Conservation (phyloP, 2,888 invertebrate genomes). For the Griposia aprilina region DNA sequence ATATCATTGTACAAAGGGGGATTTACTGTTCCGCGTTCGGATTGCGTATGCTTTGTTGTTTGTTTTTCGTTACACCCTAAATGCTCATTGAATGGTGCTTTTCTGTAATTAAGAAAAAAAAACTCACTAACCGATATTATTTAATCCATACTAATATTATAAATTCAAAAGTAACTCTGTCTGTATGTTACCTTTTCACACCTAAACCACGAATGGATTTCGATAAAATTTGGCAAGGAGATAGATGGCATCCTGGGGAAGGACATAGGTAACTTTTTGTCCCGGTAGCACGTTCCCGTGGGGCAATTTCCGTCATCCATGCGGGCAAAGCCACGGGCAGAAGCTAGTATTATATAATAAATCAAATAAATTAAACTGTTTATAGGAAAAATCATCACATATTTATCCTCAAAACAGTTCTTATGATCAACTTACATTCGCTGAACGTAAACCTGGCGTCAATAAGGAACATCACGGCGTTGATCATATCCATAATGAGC, state of each 20-base stretch:
- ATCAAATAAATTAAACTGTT: not conserved
- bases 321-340: too few relatives aligned
- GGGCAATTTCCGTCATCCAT: too few relatives aligned
- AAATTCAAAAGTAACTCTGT: too few relatives aligned
- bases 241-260: too few relatives aligned
- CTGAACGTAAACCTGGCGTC: constrained; percentile 74
- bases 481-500: constrained; percentile 75
- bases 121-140: not conserved
- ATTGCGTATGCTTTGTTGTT: constrained; percentile 17
- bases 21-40: constrained; percentile 23
- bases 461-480: constrained; percentile 74
- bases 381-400: not conserved
- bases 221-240: too few relatives aligned
- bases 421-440: constrained; percentile 73
- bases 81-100: not conserved
- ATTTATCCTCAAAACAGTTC: not conserved
- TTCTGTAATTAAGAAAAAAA: too few relatives aligned
- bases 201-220: too few relatives aligned
- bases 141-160: not conserved
- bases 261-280: too few relatives aligned
- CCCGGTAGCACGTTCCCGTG: too few relatives aligned
- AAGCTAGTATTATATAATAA: not conserved
- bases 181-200: too few relatives aligned
- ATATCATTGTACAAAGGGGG: constrained; percentile 25
- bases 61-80: constrained; percentile 2